Evolutionary conservation across 37 sponge, comb jelly and placozoan species (phyloP).

Genomic region (Halichondria panicea): DNA sequence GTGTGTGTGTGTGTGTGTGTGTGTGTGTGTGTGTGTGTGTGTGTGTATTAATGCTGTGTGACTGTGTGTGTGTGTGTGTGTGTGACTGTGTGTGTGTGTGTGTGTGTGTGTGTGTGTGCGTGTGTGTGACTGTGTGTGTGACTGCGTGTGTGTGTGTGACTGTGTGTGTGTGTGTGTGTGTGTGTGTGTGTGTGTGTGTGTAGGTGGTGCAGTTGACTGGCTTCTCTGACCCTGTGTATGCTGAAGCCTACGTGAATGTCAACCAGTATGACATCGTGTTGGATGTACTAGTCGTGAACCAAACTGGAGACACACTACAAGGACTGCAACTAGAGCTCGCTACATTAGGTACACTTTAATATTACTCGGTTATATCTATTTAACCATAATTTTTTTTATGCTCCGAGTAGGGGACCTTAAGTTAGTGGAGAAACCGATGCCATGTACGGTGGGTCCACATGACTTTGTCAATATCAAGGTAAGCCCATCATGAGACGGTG

Average conservation of each 20-base stretch:
- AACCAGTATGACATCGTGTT: conserved; percentile 99
- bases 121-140: no score
- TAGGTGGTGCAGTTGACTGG: conserved; percentile 99
- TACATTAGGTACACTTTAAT: conserved; percentile 73
- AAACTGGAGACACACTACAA: conserved; percentile 96
- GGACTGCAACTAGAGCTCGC: conserved; percentile 96
- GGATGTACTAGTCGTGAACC: conserved; percentile 98
- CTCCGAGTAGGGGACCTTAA: conserved; percentile 79
- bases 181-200: no score
- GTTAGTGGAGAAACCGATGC: conserved; percentile 93
- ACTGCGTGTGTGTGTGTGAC: no score
- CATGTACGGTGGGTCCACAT: conserved; percentile 88
- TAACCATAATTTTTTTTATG: background rate
- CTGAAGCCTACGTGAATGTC: conserved; percentile 98
- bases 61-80: no score
- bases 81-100: no score
- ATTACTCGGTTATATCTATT: background rate
- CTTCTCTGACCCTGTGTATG: conserved; percentile 98
- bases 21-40: no score
- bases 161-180: no score
- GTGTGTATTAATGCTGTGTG: no score
- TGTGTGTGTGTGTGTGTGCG: no score
- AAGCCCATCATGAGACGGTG: background rate
- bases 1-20: no score
- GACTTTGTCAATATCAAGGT: conserved; percentile 98